phyloP scores from a whole-genome alignment of 2,888 invertebrate genomes.

The Oligia fasciuncula region DNA sequence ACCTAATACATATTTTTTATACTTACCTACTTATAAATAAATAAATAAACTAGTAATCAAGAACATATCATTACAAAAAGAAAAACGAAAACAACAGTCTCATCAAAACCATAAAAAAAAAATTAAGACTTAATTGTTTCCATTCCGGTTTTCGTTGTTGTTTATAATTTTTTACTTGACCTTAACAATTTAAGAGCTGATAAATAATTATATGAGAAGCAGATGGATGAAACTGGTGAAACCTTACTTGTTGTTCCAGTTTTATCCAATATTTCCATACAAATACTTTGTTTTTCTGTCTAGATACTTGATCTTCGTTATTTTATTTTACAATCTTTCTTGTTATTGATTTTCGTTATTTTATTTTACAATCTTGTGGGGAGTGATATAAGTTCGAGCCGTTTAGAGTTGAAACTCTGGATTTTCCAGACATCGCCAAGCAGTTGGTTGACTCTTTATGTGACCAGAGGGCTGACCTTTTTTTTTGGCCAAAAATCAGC shows the following conservation, averaged over 20 bases:
- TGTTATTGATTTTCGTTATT: not conserved
- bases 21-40: too few relatives aligned
- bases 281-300: not conserved
- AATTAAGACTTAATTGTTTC: not conserved
- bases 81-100: too few relatives aligned
- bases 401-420: not conserved
- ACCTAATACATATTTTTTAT: too few relatives aligned
- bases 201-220: not conserved
- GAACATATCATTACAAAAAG: too few relatives aligned
- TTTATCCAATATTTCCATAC: not conserved
- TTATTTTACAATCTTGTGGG: not conserved
- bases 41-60: too few relatives aligned
- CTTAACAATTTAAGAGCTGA: not conserved
- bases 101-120: not conserved
- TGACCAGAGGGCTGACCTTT: not conserved
- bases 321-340: not conserved
- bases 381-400: not conserved
- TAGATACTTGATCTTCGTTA: not conserved
- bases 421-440: not conserved
- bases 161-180: not conserved
- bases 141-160: conserved; percentile 32
- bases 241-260: conserved; percentile 7
- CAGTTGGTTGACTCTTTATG: not conserved
- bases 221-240: not conserved
- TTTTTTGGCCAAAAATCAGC: not conserved